A percentile compares a stretch with the other conserved stretches of the same genome.
These are phyloP conservation scores for Meiosimyza platycephala DNA, from an alignment of 2,888 invertebrate species.

Conservation along the genomic window DNA sequence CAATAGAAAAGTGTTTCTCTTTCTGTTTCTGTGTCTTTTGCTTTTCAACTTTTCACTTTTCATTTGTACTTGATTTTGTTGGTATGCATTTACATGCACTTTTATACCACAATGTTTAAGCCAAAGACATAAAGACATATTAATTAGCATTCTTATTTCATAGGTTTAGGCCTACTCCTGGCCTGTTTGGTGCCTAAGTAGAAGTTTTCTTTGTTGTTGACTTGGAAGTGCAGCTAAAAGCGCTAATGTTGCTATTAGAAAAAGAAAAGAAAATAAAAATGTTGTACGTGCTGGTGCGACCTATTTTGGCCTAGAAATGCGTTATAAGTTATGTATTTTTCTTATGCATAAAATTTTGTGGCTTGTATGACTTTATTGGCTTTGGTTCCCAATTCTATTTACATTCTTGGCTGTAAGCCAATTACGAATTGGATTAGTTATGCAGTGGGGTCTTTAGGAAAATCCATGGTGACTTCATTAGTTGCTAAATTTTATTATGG, in stretches of 20 bases:
- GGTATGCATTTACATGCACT: background rate
- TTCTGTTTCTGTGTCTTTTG: conserved; percentile 34
- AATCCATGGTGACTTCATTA: conserved; percentile 14
- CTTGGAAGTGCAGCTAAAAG: too few relatives aligned
- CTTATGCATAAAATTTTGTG: background rate
- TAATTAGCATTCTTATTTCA: too few relatives aligned
- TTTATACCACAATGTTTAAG: too few relatives aligned
- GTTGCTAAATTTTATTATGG: background rate
- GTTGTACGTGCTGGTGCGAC: conserved; percentile 41
- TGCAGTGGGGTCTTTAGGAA: conserved; percentile 4
- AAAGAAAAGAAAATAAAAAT: conserved; percentile 20
- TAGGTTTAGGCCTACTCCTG: too few relatives aligned
- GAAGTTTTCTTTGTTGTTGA: background rate
- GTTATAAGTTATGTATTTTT: conserved; percentile 40
- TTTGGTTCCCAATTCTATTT: conserved; percentile 7
- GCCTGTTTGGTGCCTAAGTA: too few relatives aligned
- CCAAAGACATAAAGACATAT: too few relatives aligned
- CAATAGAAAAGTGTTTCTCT: conserved; percentile 49
- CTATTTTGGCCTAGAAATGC: conserved; percentile 51
- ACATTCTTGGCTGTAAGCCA: conserved; percentile 21
- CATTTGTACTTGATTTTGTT: conserved; percentile 53
- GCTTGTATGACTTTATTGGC: background rate
- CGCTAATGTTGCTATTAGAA: background rate
- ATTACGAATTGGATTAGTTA: background rate
- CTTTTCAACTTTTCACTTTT: conserved; percentile 61